Evolutionary conservation across 1,140 invertebrate species (phyloP).

Genomic region (Listronotus bonariensis): DNA sequence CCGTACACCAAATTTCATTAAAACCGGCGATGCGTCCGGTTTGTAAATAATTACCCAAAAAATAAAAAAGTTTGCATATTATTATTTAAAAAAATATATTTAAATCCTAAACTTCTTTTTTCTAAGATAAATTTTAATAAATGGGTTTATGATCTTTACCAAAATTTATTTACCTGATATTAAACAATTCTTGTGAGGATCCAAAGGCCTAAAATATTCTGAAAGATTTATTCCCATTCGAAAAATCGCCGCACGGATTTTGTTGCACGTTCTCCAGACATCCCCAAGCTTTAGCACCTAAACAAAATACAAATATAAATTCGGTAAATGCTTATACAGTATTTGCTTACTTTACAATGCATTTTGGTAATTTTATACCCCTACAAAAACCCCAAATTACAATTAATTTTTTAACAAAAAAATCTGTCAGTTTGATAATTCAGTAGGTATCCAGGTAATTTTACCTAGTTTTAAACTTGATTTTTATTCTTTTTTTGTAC

Average conservation of each 20-base stretch:
- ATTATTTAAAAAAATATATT: no score
- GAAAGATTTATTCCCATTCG: constrained; percentile 70
- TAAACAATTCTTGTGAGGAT: constrained; percentile 66
- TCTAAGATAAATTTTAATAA: no score
- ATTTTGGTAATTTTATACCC: constrained; percentile 8
- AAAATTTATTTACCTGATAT: constrained; percentile 63
- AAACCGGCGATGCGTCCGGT: no score
- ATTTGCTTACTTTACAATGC: constrained; percentile 23
- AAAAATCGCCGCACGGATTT: constrained; percentile 71
- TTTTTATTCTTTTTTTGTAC: no score
- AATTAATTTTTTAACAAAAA: no score
- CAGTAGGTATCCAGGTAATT: neutral
- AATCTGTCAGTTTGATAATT: neutral
- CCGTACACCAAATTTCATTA: no score
- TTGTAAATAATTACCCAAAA: no score
- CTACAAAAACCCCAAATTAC: no score
- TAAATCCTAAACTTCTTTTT: no score
- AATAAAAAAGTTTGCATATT: no score
- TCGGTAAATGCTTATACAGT: neutral
- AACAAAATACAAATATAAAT: constrained; percentile 8
- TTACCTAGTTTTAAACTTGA: no score
- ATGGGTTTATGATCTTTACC: no score
- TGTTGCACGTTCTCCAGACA: constrained; percentile 75
- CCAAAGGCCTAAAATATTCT: constrained; percentile 68
- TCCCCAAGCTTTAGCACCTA: constrained; percentile 57